These are phyloP conservation scores for Dipodomys merriami DNA, from an alignment of 2,113 vertebrate genomes.

Conservation along the genomic window DNA sequence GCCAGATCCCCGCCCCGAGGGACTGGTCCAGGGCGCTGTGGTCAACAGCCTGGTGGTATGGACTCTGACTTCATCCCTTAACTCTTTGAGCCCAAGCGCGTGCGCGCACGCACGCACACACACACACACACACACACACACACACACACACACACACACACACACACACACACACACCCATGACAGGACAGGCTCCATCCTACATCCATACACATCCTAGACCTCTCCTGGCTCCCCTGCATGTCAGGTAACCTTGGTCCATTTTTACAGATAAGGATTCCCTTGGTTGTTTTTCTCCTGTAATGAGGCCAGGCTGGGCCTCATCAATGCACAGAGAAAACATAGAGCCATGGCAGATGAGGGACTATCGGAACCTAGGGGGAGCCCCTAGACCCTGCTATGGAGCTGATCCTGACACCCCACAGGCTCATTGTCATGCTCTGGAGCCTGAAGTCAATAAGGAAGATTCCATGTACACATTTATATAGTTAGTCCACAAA, in stretches of 20 bases:
- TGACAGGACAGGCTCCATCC: not conserved
- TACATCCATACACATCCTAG: not conserved
- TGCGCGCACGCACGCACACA: no score
- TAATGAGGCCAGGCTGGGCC: not conserved
- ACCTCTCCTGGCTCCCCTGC: not conserved
- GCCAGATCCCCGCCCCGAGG: slow-evolving; percentile 66
- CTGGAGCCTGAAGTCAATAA: not conserved
- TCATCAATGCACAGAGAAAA: not conserved
- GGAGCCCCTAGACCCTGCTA: not conserved
- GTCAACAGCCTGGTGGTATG: slow-evolving; percentile 49
- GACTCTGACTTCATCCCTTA: slow-evolving; percentile 77
- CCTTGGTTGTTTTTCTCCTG: not conserved
- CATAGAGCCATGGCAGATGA: not conserved
- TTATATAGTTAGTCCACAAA: not conserved
- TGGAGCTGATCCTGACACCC: not conserved
- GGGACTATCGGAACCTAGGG: not conserved
- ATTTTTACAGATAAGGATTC: not conserved
- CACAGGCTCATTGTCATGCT: not conserved
- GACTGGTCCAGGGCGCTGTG: slow-evolving; percentile 53
- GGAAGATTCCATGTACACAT: not conserved
- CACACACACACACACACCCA: not conserved
- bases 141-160: not conserved
- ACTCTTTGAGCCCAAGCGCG: slow-evolving; percentile 59
- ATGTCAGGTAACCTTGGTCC: not conserved
- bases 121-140: not conserved